Percentiles rank a stretch among this genome's conserved stretches.
Conservation (phyloP, 2,113 vertebrate genomes). For the Aepyceros melampus region DNA sequence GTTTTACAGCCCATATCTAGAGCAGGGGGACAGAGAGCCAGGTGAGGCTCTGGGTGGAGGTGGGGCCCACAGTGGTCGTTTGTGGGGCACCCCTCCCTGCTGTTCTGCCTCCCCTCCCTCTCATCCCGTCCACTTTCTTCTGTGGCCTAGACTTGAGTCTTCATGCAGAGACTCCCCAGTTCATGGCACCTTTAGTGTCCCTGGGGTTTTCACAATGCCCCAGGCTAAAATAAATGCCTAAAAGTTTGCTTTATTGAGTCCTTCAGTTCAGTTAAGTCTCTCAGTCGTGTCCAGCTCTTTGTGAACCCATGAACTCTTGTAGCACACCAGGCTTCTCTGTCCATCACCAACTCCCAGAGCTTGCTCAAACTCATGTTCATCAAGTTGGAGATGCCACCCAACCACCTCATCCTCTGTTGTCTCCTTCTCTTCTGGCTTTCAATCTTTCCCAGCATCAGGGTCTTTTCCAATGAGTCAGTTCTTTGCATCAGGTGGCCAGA, state of each 20-base stretch:
- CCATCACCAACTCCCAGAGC: not conserved
- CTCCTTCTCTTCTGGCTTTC: not conserved
- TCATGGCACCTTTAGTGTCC: not conserved
- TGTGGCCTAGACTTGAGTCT: not conserved
- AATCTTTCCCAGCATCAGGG: not conserved
- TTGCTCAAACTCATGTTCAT: not conserved
- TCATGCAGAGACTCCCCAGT: not conserved
- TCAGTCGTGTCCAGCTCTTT: not conserved
- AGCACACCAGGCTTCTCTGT: not conserved
- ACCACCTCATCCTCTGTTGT: not conserved
- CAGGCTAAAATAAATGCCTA: not conserved
- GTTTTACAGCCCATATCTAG: not conserved
- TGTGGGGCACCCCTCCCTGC: rapidly evolving
- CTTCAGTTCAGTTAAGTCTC: not conserved
- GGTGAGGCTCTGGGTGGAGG: not conserved
- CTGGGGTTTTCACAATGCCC: not conserved
- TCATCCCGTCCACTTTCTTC: not conserved
- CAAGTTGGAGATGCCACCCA: not conserved
- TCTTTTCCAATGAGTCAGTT: not conserved
- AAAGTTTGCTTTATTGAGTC: not conserved
- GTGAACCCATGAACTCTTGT: not conserved
- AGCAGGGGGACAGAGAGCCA: not conserved
- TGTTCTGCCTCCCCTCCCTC: too few relatives aligned
- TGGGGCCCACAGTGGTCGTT: not conserved
- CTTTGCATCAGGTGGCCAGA: not conserved